These are phyloP conservation scores for Nomada ferruginata DNA, from an alignment of 2,888 invertebrate genomes.

Conservation along the genomic window DNA sequence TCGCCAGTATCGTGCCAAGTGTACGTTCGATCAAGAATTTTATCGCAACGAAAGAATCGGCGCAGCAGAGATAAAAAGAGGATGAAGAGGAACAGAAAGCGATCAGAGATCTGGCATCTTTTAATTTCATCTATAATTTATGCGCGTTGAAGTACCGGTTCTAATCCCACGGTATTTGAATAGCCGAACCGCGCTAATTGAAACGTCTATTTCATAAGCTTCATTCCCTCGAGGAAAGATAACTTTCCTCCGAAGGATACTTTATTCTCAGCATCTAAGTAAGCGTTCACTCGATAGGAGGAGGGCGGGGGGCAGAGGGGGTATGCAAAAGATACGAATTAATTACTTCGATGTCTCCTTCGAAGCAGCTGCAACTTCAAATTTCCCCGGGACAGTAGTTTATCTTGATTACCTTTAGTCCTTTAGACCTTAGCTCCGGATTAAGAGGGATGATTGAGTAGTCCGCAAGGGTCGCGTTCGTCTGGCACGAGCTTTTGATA, in stretches of 20 bases:
- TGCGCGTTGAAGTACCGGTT: conserved; percentile 15
- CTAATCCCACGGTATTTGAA: conserved; percentile 39
- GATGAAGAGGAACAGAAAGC: neutral
- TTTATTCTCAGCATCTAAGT: conserved; percentile 39
- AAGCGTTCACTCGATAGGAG: conserved; percentile 57
- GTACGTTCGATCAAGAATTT: no score
- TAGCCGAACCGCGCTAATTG: conserved; percentile 61
- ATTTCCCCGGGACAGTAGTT: conserved; percentile 72
- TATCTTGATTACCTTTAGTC: conserved; percentile 75
- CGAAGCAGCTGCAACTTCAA: conserved; percentile 69
- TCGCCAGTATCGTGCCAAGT: no score
- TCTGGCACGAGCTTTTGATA: conserved; percentile 60
- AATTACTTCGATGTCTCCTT: conserved; percentile 73
- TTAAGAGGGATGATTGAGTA: conserved; percentile 76
- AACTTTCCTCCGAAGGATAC: conserved; percentile 49
- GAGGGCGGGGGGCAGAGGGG: neutral
- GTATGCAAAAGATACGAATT: conserved; percentile 68
- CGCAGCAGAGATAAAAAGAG: no score
- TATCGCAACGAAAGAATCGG: no score
- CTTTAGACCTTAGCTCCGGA: conserved; percentile 72
- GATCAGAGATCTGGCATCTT: conserved; percentile 21
- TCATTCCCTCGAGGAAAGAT: conserved; percentile 48
- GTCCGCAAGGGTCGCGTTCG: conserved; percentile 65
- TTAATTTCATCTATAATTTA: conserved; percentile 56
- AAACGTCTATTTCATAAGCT: conserved; percentile 67